A percentile compares a stretch with the other conserved stretches of the same genome.
These are phyloP conservation scores for Macropus fuliginosus DNA, from an alignment of 2,797 vertebrate species.

Conservation along the genomic window DNA sequence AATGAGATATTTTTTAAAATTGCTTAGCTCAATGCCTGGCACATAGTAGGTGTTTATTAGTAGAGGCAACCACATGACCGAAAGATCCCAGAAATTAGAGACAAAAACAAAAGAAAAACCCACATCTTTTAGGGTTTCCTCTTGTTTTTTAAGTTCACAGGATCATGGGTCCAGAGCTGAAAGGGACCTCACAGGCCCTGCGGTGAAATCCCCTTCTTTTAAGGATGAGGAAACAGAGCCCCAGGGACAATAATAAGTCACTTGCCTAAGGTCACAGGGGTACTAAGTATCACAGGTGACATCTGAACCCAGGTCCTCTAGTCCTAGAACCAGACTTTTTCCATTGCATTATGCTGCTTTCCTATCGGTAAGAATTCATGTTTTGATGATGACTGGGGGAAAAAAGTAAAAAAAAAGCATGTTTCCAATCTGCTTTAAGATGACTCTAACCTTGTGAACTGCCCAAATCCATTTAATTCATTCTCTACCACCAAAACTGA, in stretches of 20 bases:
- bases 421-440: conserved; percentile 56
- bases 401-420: not conserved
- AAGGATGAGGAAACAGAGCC: not conserved
- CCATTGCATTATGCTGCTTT: not conserved
- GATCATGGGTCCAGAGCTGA: not conserved
- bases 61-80: not conserved
- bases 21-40: not conserved
- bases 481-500: conserved; percentile 47
- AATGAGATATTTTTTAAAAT: not conserved
- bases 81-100: not conserved
- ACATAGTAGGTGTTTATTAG: not conserved
- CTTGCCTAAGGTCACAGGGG: not conserved
- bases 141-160: not conserved
- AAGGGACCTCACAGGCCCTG: not conserved
- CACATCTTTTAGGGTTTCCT: not conserved
- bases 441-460: conserved; percentile 62
- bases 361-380: not conserved
- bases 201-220: not conserved
- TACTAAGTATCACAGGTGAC: not conserved
- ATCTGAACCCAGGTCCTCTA: not conserved
- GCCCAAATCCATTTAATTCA: conserved; percentile 65
- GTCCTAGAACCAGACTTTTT: not conserved
- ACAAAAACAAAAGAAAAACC: not conserved
- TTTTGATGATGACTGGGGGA: not conserved
- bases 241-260: not conserved